phyloP scores from a whole-genome alignment of 2,888 invertebrate genomes.

The Chironomus tentans region DNA sequence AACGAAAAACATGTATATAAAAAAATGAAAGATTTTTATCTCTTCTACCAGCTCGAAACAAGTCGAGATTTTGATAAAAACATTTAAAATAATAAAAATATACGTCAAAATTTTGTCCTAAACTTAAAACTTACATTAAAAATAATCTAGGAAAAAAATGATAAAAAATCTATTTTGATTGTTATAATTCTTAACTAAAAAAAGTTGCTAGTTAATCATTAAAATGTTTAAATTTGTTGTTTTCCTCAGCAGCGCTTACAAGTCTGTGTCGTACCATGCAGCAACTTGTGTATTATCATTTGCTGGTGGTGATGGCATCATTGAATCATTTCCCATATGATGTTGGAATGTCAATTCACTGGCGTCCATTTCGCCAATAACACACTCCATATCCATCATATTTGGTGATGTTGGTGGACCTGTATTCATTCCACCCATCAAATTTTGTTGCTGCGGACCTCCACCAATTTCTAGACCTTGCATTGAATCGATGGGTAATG shows the following conservation, averaged over 20 bases:
- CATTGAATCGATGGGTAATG: conserved; percentile 95
- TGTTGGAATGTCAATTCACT: conserved; percentile 70
- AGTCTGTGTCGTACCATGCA: conserved; percentile 51
- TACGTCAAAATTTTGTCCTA: not conserved
- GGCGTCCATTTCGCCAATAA: conserved; percentile 57
- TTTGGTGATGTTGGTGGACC: conserved; percentile 44
- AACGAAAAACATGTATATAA: not conserved
- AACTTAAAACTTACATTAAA: not conserved
- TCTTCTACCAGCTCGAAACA: not conserved
- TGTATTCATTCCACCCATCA: conserved; percentile 33
- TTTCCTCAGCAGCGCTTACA: not conserved
- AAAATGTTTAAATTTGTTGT: not conserved
- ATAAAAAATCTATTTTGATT: no score
- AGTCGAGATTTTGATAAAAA: not conserved
- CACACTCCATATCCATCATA: conserved; percentile 76
- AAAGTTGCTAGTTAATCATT: no score
- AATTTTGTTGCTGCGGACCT: conserved; percentile 37
- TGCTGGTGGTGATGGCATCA: conserved; percentile 71
- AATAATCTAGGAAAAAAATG: no score
- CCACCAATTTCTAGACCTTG: conserved; percentile 87
- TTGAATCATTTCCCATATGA: conserved; percentile 28
- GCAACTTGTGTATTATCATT: conserved; percentile 86
- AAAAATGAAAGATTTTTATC: not conserved
- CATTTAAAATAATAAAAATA: not conserved
- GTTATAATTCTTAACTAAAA: no score